A percentile compares a stretch with the other conserved stretches of the same genome.
Evolutionary conservation across 2,888 invertebrate species (phyloP).

Genomic region (Podabrus alpinus): DNA sequence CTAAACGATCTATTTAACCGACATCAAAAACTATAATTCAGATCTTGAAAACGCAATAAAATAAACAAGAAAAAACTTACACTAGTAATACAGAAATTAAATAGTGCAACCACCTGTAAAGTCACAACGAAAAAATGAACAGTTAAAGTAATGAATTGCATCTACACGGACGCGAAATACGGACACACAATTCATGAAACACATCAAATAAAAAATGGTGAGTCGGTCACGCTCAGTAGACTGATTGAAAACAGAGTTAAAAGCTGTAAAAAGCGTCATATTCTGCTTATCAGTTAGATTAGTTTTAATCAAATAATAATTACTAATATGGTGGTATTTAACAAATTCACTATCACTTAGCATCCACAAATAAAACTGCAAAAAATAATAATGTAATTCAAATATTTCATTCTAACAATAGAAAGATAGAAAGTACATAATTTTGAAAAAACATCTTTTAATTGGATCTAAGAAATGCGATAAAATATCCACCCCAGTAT

Average conservation of each 20-base stretch:
- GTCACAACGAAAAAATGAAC: background rate
- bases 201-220: background rate
- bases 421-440: background rate
- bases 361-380: background rate
- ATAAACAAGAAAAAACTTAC: background rate
- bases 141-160: background rate
- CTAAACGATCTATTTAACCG: background rate
- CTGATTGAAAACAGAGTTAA: conserved; percentile 13
- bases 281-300: conserved; percentile 20
- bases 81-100: background rate
- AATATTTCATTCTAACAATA: background rate
- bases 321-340: conserved; percentile 14
- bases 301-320: conserved; percentile 13
- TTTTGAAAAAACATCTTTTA: background rate
- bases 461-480: background rate
- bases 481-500: background rate
- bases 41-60: too few relatives aligned
- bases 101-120: background rate
- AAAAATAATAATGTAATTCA: background rate
- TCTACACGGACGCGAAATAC: background rate
- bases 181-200: background rate
- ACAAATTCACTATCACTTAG: background rate
- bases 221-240: background rate
- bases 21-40: background rate
- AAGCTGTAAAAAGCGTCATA: conserved; percentile 6